A percentile compares a stretch with the other conserved stretches of the same genome.
Evolutionary conservation across 1,140 invertebrate species (phyloP).

Genomic region (Lasaia peninsularis): DNA sequence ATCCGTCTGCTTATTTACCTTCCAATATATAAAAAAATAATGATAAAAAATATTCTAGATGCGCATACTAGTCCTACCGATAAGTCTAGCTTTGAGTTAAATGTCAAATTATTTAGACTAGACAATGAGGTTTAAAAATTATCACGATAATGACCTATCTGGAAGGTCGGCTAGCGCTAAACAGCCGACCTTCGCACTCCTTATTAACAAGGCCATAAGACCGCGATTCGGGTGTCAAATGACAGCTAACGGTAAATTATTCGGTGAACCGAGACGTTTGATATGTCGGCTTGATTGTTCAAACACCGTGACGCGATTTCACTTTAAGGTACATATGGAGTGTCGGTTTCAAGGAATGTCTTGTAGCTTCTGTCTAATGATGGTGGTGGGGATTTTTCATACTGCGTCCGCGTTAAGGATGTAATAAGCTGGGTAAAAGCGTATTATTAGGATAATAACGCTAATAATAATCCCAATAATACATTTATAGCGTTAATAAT

Average conservation of each 20-base stretch:
- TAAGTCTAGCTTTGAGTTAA: not conserved
- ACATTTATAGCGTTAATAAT: too few species aligned
- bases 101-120: not conserved
- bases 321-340: conserved; percentile 14
- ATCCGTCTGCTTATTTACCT: too few species aligned
- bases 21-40: too few species aligned
- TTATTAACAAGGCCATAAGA: conserved; percentile 14
- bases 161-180: conserved; percentile 11
- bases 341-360: not conserved
- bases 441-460: too few species aligned
- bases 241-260: not conserved
- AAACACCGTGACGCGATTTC: conserved; percentile 15
- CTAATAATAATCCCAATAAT: too few species aligned
- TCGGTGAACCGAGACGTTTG: conserved; percentile 15
- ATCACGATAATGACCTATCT: conserved; percentile 13
- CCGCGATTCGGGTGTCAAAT: conserved; percentile 10
- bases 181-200: conserved; percentile 2
- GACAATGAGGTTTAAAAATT: not conserved
- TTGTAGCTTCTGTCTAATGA: too few species aligned
- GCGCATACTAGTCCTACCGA: too few species aligned
- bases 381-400: too few species aligned
- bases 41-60: too few species aligned
- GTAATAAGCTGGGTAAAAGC: too few species aligned
- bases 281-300: conserved; percentile 16
- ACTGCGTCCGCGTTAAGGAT: too few species aligned